Evolutionary conservation across 2,888 invertebrate species (phyloP), one percentile per base, ranked within the genome.

Genomic region (Acrobasis suavella): DNA sequence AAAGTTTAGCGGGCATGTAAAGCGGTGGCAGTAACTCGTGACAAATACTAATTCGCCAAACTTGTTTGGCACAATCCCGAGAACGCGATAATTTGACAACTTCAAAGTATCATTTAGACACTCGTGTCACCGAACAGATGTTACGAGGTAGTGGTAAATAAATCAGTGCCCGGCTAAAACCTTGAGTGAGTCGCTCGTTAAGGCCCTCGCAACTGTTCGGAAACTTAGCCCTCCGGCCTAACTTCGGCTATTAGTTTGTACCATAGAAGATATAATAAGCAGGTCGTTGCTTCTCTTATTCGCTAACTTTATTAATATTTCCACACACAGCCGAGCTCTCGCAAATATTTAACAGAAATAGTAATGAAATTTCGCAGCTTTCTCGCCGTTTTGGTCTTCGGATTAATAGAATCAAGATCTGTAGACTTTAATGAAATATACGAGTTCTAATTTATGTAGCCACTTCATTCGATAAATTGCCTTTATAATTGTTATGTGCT

Each of bases 81-180:
- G 80, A 81, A 78, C 74, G 79, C 82, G 88, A 81, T 88, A 89
- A 89, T 89, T 87, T 85, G 86, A 85, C 84, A 86, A 88, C 82
- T 88, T 90, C 83, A 87, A 89, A 89, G 81, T 89, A 83, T 87
- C 85, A 83, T 89, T 89, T 84, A 82, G 80, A 76, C 72, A 77
- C 78, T 77, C 71, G 79, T 83, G 81, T 86, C 81, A 79, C 72
- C 79, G 73, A 85, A 80, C 90, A 88, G 86, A 87, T 88, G 89
- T 80, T 78, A 73, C 79, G 81, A 56, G 56, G 56, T 42, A 78
- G 83, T 85, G 86, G 81, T 83, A 85, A 86, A 87, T 86, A 87
- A 85, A 86, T 86, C 85, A 81, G 76, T 73, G 70, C 74, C 70
- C 74, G 79, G 74, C 81, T 82, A 80, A 82, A 83, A 77, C 75